Evolutionary conservation across 2,113 vertebrate species (phyloP).

Genomic region (Mixornis gularis): DNA sequence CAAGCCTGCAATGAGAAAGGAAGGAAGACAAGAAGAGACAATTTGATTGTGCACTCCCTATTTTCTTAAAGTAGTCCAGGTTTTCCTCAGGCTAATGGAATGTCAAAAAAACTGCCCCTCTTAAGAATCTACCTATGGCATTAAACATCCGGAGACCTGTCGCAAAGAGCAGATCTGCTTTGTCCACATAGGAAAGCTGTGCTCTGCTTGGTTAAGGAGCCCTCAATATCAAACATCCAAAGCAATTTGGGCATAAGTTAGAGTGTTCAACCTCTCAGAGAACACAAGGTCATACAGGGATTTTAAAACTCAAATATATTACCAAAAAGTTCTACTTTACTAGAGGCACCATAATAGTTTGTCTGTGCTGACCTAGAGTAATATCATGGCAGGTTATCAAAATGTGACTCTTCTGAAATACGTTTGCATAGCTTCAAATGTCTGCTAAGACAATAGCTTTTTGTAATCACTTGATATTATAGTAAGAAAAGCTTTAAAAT

Average conservation of each 20-base stretch:
- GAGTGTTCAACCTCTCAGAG: neutral
- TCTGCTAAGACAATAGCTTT: constrained; percentile 7
- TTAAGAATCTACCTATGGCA: neutral
- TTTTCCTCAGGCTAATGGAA: neutral
- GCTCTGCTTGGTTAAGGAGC: neutral
- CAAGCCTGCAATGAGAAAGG: neutral
- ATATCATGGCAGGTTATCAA: neutral
- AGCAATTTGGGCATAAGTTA: neutral
- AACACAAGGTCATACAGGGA: neutral
- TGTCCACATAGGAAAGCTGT: neutral
- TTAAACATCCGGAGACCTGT: neutral
- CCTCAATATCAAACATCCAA: neutral
- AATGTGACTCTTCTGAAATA: neutral
- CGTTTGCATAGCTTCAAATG: neutral
- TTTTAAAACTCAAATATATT: neutral
- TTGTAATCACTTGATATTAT: constrained; percentile 1
- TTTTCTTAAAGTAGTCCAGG: neutral
- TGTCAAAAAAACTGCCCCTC: neutral
- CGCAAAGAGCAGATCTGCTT: neutral
- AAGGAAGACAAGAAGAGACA: neutral
- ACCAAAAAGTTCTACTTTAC: neutral
- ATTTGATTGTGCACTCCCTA: neutral
- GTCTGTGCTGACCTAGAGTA: neutral
- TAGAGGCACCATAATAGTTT: neutral
- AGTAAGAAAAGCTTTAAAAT: constrained; percentile 41